Evolutionary conservation across 1,140 invertebrate species (phyloP), one percentile per base, ranked within the genome.

Genomic region (Acromyrmex echinatior): DNA sequence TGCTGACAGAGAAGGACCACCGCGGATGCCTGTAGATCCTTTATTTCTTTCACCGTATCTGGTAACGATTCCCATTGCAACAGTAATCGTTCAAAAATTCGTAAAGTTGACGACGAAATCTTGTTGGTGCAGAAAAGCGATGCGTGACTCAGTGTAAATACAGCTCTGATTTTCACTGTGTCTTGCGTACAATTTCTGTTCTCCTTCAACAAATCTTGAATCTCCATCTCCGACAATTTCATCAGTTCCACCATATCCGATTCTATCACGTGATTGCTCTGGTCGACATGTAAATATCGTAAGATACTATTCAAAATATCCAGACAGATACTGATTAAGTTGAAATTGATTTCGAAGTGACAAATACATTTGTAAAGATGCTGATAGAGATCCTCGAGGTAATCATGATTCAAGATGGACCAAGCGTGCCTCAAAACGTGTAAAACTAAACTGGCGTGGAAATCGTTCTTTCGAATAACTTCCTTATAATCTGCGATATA

Each of bases 81-180:
- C 16, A 96, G 76, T 28, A 95, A 82, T 21, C 92, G 90, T 86
- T 93, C 92, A 3, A 95, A 79, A 16, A 93, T 92, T 51, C 87
- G 79, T n/a, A 95, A 39, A 7, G 91, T 93, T 0, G 91, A 88
- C 4, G 88, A 31, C 0, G 90, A 90, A 5, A 95, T 88, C 74
- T 91, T 92, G 6, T 62, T 88, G 14, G 91, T 93, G 63, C 93
- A 94, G 0, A 95, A 86, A 60, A 93, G 86, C 6, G 94, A 92
- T n/a, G 94, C 88, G 56, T 96, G 92, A 0, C 95, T 95, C 12
- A 96, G 76, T 1, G 94, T 95, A 66, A 89, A 92, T 80, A 96
- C 93, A 9, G 93, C 94, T 78, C 92, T 93, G 12, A 93, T 80
- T 58, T 92, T 93, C 31, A 90, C 71, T 2, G 84, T 66, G 0